These are phyloP conservation scores for Loripinus fragilis DNA, from an alignment of 2,888 invertebrate genomes.

Conservation along the genomic window DNA sequence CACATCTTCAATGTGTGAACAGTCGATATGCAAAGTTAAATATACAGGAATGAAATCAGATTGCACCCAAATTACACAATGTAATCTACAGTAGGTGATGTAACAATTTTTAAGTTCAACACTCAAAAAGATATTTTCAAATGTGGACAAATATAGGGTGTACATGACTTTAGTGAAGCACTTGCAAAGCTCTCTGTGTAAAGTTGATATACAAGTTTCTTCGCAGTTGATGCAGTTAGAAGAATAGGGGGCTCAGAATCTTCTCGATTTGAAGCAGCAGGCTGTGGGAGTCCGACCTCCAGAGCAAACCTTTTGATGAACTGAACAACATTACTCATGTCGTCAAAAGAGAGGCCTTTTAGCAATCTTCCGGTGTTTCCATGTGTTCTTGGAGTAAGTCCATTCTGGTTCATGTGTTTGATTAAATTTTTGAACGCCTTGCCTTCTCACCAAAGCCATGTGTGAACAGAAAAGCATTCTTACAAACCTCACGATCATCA, in stretches of 20 bases:
- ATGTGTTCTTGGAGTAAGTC: constrained; percentile 4
- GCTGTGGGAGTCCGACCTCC: constrained; percentile 16
- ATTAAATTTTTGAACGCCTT: constrained; percentile 4
- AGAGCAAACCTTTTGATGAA: no score
- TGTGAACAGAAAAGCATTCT: constrained; percentile 1
- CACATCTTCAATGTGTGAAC: no score
- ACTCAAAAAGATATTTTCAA: no score
- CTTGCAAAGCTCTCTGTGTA: constrained; percentile 5
- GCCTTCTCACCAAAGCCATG: constrained; percentile 7
- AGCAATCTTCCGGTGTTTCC: constrained; percentile 5
- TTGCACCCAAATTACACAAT: no score
- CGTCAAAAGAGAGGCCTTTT: constrained; percentile 14
- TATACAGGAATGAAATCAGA: no score
- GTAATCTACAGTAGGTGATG: no score
- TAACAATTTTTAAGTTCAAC: no score
- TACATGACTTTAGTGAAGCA: not conserved
- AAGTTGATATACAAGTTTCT: not conserved
- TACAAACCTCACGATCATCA: not conserved
- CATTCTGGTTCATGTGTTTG: constrained; percentile 11
- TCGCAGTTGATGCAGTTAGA: constrained; percentile 16
- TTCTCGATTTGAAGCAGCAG: constrained; percentile 9
- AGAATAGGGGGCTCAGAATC: constrained; percentile 10
- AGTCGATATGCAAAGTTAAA: no score
- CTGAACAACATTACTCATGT: constrained; percentile 12
- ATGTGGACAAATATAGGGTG: no score